Evolutionary conservation across 2,888 invertebrate genomes (phyloP).

Genomic region (Scaptomyza polygonia): DNA sequence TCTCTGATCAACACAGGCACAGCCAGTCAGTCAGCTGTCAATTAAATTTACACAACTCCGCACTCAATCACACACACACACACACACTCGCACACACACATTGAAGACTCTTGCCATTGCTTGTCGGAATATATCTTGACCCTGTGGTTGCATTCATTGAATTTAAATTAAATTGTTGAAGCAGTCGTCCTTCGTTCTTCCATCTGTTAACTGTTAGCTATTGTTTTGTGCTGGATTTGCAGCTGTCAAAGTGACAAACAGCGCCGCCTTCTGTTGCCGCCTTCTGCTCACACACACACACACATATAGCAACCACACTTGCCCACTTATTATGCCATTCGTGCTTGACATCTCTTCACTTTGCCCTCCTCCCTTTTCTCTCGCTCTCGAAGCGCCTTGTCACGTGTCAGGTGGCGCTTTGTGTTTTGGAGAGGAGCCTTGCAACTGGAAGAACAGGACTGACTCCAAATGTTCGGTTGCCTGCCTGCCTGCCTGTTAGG

Average conservation of each 20-base stretch:
- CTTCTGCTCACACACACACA: neutral
- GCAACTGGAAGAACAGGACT: slow-evolving; percentile 15
- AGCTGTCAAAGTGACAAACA: slow-evolving; percentile 76
- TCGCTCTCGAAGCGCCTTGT: slow-evolving; percentile 15
- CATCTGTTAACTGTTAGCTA: slow-evolving; percentile 9
- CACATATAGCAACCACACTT: neutral
- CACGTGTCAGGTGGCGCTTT: slow-evolving; percentile 57
- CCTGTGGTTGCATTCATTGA: slow-evolving; percentile 59
- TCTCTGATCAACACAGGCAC: slow-evolving; percentile 1
- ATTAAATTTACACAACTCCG: slow-evolving; percentile 29
- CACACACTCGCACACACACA: slow-evolving; percentile 6
- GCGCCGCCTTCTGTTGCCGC: slow-evolving; percentile 37
- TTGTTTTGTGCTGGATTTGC: slow-evolving; percentile 70
- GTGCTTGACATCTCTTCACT: slow-evolving; percentile 49
- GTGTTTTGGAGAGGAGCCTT: slow-evolving; percentile 37
- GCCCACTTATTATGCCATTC: slow-evolving; percentile 71
- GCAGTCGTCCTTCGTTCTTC: neutral
- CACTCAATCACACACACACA: slow-evolving; percentile 7
- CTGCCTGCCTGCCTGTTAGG: slow-evolving; percentile 21
- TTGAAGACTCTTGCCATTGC: slow-evolving; percentile 2
- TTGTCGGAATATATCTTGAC: slow-evolving; percentile 1
- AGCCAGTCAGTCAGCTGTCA: slow-evolving; percentile 37
- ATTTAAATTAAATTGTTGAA: slow-evolving; percentile 73
- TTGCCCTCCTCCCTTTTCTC: neutral
- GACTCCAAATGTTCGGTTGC: slow-evolving; percentile 17